Evolutionary conservation across 2,888 invertebrate genomes (phyloP).

Genomic region (Tholera decimalis): DNA sequence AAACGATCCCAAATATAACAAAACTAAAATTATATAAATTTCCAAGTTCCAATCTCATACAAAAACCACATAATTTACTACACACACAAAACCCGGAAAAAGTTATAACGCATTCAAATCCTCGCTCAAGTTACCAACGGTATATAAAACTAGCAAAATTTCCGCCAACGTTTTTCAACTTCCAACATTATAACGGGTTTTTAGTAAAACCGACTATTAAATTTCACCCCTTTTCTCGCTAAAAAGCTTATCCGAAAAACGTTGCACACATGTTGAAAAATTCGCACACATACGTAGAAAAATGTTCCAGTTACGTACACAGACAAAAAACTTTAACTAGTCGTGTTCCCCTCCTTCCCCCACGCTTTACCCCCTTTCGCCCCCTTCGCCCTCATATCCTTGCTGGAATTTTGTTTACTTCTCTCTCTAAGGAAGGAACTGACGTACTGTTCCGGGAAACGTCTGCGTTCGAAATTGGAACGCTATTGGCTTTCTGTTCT

Average conservation of each 20-base stretch:
- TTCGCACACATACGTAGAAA: slow-evolving; percentile 58
- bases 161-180: slow-evolving; percentile 64
- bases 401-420: slow-evolving; percentile 91
- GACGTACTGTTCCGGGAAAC: slow-evolving; percentile 75
- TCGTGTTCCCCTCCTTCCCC: slow-evolving; percentile 60
- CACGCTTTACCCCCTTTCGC: slow-evolving; percentile 56
- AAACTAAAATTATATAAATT: slow-evolving; percentile 18
- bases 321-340: slow-evolving; percentile 89
- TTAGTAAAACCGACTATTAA: slow-evolving; percentile 75
- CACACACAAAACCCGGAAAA: slow-evolving; percentile 38
- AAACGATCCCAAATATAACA: not conserved
- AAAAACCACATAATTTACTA: slow-evolving; percentile 40
- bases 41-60: not conserved
- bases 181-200: slow-evolving; percentile 69
- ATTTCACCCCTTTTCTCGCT: slow-evolving; percentile 77
- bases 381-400: slow-evolving; percentile 84
- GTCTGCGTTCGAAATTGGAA: slow-evolving; percentile 83
- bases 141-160: slow-evolving; percentile 58
- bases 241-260: slow-evolving; percentile 81
- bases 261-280: slow-evolving; percentile 69
- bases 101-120: slow-evolving; percentile 57
- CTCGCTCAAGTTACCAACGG: slow-evolving; percentile 51
- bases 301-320: slow-evolving; percentile 76
- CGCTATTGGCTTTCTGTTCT: slow-evolving; percentile 81
- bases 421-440: slow-evolving; percentile 86